Evolutionary conservation across 2,888 invertebrate genomes (phyloP).

Genomic region (Clunio marinus): DNA sequence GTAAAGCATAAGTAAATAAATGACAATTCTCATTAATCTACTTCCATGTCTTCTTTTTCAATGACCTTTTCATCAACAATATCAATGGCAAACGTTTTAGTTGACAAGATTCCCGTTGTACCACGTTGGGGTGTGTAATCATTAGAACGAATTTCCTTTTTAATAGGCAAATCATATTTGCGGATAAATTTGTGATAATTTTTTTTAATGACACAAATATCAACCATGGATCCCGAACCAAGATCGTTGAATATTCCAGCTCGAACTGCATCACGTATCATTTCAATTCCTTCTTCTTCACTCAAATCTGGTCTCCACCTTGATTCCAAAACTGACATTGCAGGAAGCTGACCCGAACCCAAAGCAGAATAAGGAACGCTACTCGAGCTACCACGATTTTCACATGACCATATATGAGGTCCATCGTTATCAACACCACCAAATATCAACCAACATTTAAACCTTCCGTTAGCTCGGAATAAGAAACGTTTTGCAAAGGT

Average conservation of each 20-base stretch:
- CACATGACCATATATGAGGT: conserved; percentile 84
- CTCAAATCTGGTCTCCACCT: conserved; percentile 78
- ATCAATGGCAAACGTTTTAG: conserved; percentile 1
- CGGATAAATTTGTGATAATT: conserved; percentile 76
- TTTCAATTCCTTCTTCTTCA: conserved; percentile 81
- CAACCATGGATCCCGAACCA: conserved; percentile 93
- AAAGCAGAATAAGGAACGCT: conserved; percentile 90
- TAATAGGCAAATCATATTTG: conserved; percentile 81
- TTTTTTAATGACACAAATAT: conserved; percentile 87
- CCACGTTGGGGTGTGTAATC: conserved; percentile 47
- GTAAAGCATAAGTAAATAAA: no score
- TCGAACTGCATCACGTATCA: conserved; percentile 90
- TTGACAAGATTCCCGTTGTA: conserved; percentile 45
- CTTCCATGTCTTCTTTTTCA: neutral
- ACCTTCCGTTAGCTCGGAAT: conserved; percentile 89
- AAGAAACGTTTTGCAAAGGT: conserved; percentile 88
- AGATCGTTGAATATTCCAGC: conserved; percentile 98
- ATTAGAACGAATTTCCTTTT: conserved; percentile 47
- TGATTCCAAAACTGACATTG: conserved; percentile 93
- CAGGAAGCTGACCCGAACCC: conserved; percentile 94
- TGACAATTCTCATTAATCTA: neutral
- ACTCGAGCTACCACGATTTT: conserved; percentile 94
- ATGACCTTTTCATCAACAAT: neutral
- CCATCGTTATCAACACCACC: conserved; percentile 93
- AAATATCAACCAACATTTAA: conserved; percentile 90